A percentile compares a stretch with the other conserved stretches of the same genome.
Evolutionary conservation across 2,888 invertebrate genomes (phyloP).

Genomic region (Scaptomyza flava): DNA sequence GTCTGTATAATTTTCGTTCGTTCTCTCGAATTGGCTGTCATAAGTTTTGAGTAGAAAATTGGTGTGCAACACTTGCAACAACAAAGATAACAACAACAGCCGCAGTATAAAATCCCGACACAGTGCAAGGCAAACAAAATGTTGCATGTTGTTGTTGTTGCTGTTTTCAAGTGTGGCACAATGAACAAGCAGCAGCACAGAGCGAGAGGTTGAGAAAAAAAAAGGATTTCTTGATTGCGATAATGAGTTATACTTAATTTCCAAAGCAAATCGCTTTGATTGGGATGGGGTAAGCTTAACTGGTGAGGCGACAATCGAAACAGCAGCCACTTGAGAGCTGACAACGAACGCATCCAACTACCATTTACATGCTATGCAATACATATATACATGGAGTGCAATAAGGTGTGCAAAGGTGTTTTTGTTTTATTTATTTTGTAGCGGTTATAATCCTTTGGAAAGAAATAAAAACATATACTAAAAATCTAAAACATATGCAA

Average conservation of each 20-base stretch:
- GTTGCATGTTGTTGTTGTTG: constrained; percentile 25
- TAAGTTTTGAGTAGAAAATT: constrained; percentile 82
- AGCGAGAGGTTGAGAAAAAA: not conserved
- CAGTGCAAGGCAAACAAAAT: constrained; percentile 33
- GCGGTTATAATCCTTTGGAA: too few species aligned
- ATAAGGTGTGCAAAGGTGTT: too few species aligned
- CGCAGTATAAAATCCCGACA: constrained; percentile 28
- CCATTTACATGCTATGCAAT: not conserved
- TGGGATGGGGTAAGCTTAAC: not conserved
- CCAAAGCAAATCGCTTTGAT: constrained; percentile 45
- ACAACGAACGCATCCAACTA: constrained; percentile 31
- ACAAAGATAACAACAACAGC: constrained; percentile 34
- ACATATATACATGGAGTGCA: too few species aligned
- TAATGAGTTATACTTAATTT: constrained; percentile 77
- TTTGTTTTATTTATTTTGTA: too few species aligned
- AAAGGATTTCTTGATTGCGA: constrained; percentile 79
- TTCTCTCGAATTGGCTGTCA: constrained; percentile 81
- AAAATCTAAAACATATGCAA: too few species aligned
- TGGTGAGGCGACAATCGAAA: constrained; percentile 45
- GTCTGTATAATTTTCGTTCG: constrained; percentile 79
- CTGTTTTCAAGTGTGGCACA: constrained; percentile 60
- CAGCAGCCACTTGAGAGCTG: constrained; percentile 59
- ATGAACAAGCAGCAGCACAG: constrained; percentile 17
- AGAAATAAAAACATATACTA: too few species aligned
- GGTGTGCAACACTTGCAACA: constrained; percentile 75